Percentiles rank a stretch among this genome's conserved stretches.
These are phyloP conservation scores for Cuculus canorus DNA, from an alignment of 2,797 vertebrate genomes.

Conservation along the genomic window DNA sequence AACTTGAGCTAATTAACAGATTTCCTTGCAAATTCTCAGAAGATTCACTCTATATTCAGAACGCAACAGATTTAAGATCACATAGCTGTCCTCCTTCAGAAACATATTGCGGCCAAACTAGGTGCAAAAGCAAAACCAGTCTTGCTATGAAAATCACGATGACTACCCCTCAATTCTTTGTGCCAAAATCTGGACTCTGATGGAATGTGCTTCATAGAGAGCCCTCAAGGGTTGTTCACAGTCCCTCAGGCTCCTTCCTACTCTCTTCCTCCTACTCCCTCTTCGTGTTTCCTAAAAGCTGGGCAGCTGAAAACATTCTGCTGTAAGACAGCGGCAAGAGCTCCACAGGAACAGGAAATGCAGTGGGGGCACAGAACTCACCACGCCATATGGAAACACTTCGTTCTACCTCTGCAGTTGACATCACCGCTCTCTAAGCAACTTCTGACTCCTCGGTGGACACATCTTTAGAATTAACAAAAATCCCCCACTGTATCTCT, in stretches of 20 bases:
- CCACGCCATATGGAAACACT: neutral
- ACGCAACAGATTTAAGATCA: neutral
- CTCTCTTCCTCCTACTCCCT: neutral
- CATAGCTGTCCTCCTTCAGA: neutral
- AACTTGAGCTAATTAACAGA: conserved; percentile 51
- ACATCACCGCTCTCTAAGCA: neutral
- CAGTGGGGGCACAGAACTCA: neutral
- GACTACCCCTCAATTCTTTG: neutral
- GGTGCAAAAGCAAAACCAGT: neutral
- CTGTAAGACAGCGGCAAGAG: neutral
- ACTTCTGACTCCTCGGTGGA: neutral
- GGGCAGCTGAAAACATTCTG: neutral
- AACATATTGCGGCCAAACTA: neutral
- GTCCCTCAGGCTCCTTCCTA: neutral
- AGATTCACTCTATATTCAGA: neutral
- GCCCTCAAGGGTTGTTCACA: neutral
- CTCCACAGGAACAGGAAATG: neutral
- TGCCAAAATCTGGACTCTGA: neutral
- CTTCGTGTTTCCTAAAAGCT: neutral
- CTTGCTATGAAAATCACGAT: neutral
- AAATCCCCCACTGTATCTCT: neutral
- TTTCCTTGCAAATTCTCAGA: conserved; percentile 27
- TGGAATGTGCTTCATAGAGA: neutral
- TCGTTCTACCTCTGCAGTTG: neutral
- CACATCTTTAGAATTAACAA: neutral